These are phyloP conservation scores for Psittacara wagleri DNA, from an alignment of 2,113 vertebrate species.

Conservation along the genomic window DNA sequence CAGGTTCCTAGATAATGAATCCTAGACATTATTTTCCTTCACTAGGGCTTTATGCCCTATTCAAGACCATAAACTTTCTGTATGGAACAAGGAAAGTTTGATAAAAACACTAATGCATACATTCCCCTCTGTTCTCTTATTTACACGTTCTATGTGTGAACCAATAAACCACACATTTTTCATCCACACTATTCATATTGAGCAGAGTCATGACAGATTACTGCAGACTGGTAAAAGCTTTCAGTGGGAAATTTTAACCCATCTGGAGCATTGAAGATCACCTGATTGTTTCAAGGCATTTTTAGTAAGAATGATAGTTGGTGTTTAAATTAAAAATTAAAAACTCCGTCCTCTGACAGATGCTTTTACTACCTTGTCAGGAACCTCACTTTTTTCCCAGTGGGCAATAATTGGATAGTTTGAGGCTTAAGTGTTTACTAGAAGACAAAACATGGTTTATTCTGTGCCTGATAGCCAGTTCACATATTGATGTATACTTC, in stretches of 20 bases:
- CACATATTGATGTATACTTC: not conserved
- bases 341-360: not conserved
- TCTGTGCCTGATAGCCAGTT: not conserved
- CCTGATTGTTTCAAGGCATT: conserved; percentile 11
- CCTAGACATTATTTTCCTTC: not conserved
- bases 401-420: not conserved
- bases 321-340: conserved; percentile 47
- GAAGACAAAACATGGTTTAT: not conserved
- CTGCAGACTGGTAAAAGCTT: not conserved
- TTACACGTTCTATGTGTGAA: conserved; percentile 10
- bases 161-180: not conserved
- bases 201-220: not conserved
- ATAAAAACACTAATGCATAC: not conserved
- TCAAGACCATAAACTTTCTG: not conserved
- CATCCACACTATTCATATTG: not conserved
- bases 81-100: not conserved
- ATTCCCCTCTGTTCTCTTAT: conserved; percentile 27
- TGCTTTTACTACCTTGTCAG: conserved; percentile 1
- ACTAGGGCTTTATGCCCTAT: not conserved
- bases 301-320: conserved; percentile 41
- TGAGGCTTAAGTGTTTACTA: not conserved
- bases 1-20: not conserved
- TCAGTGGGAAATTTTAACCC: conserved; percentile 2
- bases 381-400: not conserved
- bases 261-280: conserved; percentile 1